Percentiles rank a stretch among this genome's conserved stretches.
Conservation (phyloP, 1,140 invertebrate species). For the Drosophila azteca region DNA sequence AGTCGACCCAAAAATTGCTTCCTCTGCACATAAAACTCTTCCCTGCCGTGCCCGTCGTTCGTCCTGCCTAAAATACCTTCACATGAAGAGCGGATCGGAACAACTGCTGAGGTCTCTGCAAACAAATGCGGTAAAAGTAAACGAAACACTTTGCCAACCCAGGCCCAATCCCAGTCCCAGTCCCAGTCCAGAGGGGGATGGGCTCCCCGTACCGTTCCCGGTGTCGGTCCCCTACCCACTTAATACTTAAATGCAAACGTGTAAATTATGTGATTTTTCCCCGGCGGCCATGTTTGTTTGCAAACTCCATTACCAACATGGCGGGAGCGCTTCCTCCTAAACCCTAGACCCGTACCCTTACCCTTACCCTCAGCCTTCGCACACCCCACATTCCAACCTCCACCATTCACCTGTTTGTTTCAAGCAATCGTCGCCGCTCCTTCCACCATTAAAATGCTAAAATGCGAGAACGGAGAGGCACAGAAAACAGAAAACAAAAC, state of each 20-base stretch:
- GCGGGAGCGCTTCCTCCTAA: constrained; percentile 48
- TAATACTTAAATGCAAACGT: constrained; percentile 82
- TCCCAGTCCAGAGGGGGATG: neutral
- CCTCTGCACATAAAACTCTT: constrained; percentile 74
- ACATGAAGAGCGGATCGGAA: constrained; percentile 43
- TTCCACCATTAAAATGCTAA: constrained; percentile 73
- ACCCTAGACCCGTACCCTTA: too few species aligned
- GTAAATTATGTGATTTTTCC: constrained; percentile 82
- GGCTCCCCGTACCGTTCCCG: too few species aligned
- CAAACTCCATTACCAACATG: constrained; percentile 81
- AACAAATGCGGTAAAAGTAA: constrained; percentile 72
- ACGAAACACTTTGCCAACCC: constrained; percentile 71
- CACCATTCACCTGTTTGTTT: constrained; percentile 69
- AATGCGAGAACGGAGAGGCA: constrained; percentile 41
- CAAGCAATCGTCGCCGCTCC: constrained; percentile 75
- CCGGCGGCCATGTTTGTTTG: constrained; percentile 81
- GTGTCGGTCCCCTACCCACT: constrained; percentile 49
- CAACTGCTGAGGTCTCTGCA: constrained; percentile 55
- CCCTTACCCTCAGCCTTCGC: neutral
- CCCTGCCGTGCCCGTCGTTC: constrained; percentile 26
- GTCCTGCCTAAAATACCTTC: constrained; percentile 60
- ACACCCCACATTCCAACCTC: neutral
- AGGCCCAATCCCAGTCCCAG: neutral
- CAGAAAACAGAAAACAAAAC: constrained; percentile 15
- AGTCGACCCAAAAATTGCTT: constrained; percentile 81